These are phyloP conservation scores for Speoplatyrhinus poulsoni DNA, from an alignment of 2,113 vertebrate species.

Conservation along the genomic window DNA sequence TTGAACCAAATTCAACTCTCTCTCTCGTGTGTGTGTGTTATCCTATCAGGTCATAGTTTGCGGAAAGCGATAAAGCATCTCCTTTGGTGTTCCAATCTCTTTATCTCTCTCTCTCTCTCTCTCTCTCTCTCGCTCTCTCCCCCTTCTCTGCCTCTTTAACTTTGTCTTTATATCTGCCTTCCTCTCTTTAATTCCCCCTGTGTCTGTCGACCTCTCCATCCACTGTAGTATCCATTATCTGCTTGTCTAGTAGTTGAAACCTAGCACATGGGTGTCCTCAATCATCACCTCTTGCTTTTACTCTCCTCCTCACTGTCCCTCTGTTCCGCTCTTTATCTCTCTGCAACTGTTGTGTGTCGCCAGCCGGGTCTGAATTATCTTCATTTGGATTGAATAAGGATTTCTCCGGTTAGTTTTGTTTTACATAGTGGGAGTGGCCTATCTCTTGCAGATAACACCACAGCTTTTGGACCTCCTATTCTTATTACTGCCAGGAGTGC, in stretches of 20 bases:
- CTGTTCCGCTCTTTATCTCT: conserved; percentile 1
- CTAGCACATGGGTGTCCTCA: neutral
- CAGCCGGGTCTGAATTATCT: conserved; percentile 22
- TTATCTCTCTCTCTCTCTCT: neutral
- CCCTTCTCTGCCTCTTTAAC: neutral
- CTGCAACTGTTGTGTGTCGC: conserved; percentile 42
- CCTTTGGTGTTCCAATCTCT: neutral
- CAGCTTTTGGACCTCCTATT: conserved; percentile 49
- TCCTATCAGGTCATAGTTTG: conserved; percentile 17
- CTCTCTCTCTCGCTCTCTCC: neutral
- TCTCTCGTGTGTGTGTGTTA: conserved; percentile 2
- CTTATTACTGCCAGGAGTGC: conserved; percentile 14
- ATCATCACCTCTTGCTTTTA: neutral
- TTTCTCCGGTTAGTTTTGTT: too few relatives aligned
- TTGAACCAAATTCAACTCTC: conserved; percentile 9
- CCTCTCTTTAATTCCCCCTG: neutral
- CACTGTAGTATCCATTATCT: too few relatives aligned
- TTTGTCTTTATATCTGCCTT: neutral
- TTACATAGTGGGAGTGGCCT: conserved; percentile 5
- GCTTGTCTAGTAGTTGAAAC: too few relatives aligned
- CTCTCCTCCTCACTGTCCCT: neutral
- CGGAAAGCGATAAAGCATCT: conserved; percentile 13
- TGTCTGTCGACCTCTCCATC: neutral
- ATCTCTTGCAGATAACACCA: conserved; percentile 29
- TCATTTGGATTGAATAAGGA: too few relatives aligned